Conservation (phyloP, 1,140 invertebrate genomes). For the Heliconius hewitsoni region DNA sequence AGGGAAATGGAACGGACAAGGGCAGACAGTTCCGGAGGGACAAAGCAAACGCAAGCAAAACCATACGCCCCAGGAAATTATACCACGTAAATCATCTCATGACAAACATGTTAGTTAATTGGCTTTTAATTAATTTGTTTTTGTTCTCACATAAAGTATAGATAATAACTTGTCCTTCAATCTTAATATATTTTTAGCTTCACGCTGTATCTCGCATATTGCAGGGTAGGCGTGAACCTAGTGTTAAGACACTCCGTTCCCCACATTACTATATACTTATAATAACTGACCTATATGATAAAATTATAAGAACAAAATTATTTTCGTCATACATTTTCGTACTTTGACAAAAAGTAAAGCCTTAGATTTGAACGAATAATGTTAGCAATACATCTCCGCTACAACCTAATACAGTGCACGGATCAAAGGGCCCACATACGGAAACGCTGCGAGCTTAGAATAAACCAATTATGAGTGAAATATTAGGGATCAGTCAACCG, state of each 20-base stretch:
- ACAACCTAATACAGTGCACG: constrained; percentile 76
- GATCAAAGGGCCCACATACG: constrained; percentile 78
- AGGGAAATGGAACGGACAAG: constrained; percentile 70
- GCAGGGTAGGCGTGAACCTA: too few relatives aligned
- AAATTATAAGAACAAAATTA: background rate
- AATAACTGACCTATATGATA: background rate
- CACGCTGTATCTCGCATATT: too few relatives aligned
- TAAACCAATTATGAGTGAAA: constrained; percentile 82
- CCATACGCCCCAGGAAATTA: constrained; percentile 61
- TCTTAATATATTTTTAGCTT: too few relatives aligned
- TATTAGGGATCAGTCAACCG: constrained; percentile 76
- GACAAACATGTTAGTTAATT: constrained; percentile 36
- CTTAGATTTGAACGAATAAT: constrained; percentile 72
- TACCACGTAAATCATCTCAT: constrained; percentile 59
- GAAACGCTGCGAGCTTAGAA: constrained; percentile 77
- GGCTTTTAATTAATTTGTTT: constrained; percentile 40
- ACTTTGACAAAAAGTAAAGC: constrained; percentile 47
- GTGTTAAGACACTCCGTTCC: too few relatives aligned
- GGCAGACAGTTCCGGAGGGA: constrained; percentile 65
- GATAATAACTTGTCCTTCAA: too few relatives aligned
- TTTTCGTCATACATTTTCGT: background rate
- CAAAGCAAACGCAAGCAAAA: constrained; percentile 59
- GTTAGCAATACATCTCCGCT: constrained; percentile 66
- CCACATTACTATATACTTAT: too few relatives aligned
- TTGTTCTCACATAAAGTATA: background rate